Evolutionary conservation across 2,888 invertebrate species (phyloP), one percentile per base, ranked within the genome.

Genomic region (Pristionchus maxplancki): DNA sequence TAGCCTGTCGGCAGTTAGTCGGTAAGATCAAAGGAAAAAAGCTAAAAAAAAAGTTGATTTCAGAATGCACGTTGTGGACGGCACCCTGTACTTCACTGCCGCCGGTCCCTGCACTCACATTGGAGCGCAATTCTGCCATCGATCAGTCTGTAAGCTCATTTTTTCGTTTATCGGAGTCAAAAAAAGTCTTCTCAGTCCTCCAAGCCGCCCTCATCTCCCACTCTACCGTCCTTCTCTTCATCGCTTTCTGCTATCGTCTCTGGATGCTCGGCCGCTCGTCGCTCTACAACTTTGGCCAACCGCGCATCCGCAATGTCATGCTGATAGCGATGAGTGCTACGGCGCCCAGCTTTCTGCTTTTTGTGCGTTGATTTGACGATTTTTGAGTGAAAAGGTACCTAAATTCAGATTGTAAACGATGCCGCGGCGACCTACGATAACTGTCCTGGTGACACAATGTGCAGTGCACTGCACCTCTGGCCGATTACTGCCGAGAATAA

Each of bases 161-260:
- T 17, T 58, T 17, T 17, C 31, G 1, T 78, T 78, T n/a, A n/a
- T n/a, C n/a, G n/a, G n/a, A n/a, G n/a, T n/a, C n/a, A n/a, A n/a
- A n/a, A n/a, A n/a, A n/a, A n/a, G n/a, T n/a, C n/a, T n/a, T n/a
- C n/a, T 13, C 78, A 78, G 40, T 78, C n/a, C 48, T 78, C 8
- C 78, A 78, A 28, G 44, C 78, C 0, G 78, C 78, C 17, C 28
- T 78, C 0, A 48, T 40, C 44, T 40, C 78, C 28, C 78, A 78
- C 13, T 78, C 78, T n/a, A 48, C n/a, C 44, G 78, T 78, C 44
- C 44, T 48, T 28, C 78, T 78, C 48, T 28, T 78, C 28, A n/a
- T 78, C 28, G 31, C 78, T 0, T 78, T 44, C 78, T 44, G 44
- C 78, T 78, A 28, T 15, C 78, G 78, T 34, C 44, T 78, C 5